Evolutionary conservation across 2,888 invertebrate species (phyloP).

Genomic region (Dasysyrphus albostriatus): DNA sequence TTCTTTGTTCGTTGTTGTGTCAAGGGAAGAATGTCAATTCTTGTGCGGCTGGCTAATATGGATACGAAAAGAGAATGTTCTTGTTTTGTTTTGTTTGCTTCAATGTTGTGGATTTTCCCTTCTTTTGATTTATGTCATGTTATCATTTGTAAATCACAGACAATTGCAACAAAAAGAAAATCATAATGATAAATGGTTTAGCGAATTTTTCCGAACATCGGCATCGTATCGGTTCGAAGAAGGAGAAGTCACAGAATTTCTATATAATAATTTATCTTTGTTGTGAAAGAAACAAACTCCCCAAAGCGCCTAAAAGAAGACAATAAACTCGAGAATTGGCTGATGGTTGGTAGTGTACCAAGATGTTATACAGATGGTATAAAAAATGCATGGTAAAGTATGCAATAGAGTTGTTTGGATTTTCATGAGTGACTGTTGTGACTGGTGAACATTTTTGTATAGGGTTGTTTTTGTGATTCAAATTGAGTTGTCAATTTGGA

Average conservation of each 20-base stretch:
- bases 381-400: constrained; percentile 54
- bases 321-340: constrained; percentile 13
- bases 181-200: constrained; percentile 61
- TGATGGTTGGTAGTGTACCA: constrained; percentile 20
- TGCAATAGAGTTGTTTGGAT: constrained; percentile 57
- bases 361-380: constrained; percentile 10
- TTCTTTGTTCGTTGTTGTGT: constrained; percentile 34
- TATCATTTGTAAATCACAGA: constrained; percentile 72
- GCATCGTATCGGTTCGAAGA: neutral
- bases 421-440: neutral
- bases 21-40: constrained; percentile 47
- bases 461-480: neutral
- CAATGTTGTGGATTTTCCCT: constrained; percentile 22
- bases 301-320: constrained; percentile 60
- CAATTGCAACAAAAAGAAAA: constrained; percentile 49
- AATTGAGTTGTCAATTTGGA: constrained; percentile 12
- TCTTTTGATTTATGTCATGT: constrained; percentile 71
- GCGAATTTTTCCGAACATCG: neutral
- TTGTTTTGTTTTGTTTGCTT: constrained; percentile 17
- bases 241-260: neutral
- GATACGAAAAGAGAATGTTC: constrained; percentile 51
- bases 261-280: constrained; percentile 5
- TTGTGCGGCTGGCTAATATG: constrained; percentile 54
- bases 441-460: constrained; percentile 1
- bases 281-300: constrained; percentile 7